These are phyloP conservation scores for Coregonus ussuriensis DNA, from an alignment of 2,797 vertebrate species.

Conservation along the genomic window DNA sequence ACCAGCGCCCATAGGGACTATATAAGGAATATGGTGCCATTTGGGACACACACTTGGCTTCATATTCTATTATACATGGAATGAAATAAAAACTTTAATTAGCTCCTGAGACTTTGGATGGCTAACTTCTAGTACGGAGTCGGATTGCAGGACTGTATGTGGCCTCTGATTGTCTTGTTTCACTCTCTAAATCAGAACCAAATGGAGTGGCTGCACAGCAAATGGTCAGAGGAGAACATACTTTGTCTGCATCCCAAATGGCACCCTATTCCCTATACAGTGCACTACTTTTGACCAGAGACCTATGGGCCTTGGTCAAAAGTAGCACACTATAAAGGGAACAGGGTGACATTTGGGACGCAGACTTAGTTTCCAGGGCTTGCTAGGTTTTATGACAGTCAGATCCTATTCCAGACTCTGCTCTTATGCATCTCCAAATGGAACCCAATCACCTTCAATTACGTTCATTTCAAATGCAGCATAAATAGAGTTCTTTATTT, in stretches of 20 bases:
- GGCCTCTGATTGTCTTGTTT: constrained; percentile 42
- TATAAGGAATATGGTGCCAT: background rate
- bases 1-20: background rate
- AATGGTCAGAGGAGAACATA: constrained; percentile 44
- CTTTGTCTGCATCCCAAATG: background rate
- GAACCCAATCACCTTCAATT: background rate
- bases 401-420: background rate
- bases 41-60: constrained; percentile 38
- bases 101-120: constrained; percentile 18
- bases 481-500: background rate
- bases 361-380: background rate
- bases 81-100: constrained; percentile 7
- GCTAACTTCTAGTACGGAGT: constrained; percentile 32
- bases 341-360: too few species aligned
- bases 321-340: background rate
- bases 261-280: background rate
- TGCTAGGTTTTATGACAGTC: background rate
- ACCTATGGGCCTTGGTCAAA: background rate
- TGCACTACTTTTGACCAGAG: background rate
- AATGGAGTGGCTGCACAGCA: constrained; percentile 63
- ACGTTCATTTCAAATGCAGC: background rate
- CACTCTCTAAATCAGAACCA: constrained; percentile 52
- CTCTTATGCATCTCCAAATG: background rate
- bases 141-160: constrained; percentile 43
- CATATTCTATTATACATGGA: background rate